Base-by-base conservation (phyloP, 2,888 invertebrate species). In the Conops quadrifasciatus region DNA sequence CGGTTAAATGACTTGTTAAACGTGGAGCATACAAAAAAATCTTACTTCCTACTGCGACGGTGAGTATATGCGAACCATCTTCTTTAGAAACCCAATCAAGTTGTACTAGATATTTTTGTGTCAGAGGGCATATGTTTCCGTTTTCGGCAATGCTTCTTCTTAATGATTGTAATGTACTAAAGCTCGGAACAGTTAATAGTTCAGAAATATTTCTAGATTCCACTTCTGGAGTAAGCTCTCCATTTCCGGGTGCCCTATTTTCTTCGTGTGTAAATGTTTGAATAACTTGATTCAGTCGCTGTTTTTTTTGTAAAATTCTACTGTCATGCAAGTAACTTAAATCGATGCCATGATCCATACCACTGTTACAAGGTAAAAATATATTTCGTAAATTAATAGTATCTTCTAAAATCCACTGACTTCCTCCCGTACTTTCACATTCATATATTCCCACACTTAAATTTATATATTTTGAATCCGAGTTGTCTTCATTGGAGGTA, bases 41-140 rank as follows among this genome's bases (percentile, higher is more conserved):
- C 85, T 95, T 94, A 72, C 95, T 95, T 0, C 96, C 97, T 49
- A 98, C 96, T 0, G 95, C 97, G 0, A 99, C 97, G 0, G 99
- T 98, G 51, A 99, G 87, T 78, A 99, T 95, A 84, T 99, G 98
- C 0, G 97, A 96, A 0, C 99, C 99, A 83, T 99, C 98, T 85
- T 99, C 99, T 78, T 98, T 97, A 0, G 98, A 97, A 15, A 98
- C 98, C 99, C 99, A 99, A 87, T 99, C 99, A 51, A 98, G 87
- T 82, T 97, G 97, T 0, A 98, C 97, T 30, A 97, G 88, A 85
- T 96, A 95, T 84, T 96, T 96, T 83, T 96, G 96, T 0, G 95
- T 95, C 49, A 96, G 84, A 0, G 95, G 94, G 80, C 95, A 95
- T 0, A 95, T 95, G 83, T 95, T 96, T 3, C 95, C 96, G 82